phyloP scores from a whole-genome alignment of 2,113 vertebrate species.

The Cryptomyrus ogoouensis region DNA sequence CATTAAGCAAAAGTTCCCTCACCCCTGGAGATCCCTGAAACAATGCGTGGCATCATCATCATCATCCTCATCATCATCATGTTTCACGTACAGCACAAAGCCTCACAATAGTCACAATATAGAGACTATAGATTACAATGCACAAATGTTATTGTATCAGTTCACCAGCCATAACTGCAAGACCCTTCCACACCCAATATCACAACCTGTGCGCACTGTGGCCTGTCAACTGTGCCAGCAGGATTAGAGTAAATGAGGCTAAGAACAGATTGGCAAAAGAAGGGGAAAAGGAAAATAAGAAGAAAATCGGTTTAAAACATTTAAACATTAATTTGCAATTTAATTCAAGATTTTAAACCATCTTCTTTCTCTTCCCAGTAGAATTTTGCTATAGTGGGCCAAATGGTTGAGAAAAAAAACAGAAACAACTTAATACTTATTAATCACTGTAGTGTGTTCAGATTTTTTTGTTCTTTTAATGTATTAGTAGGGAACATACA shows the following conservation, averaged over 20 bases:
- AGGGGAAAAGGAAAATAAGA: conserved; percentile 41
- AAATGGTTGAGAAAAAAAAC: not conserved
- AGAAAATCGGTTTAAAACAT: conserved; percentile 51
- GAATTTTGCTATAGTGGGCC: not conserved
- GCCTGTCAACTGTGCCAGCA: conserved; percentile 23
- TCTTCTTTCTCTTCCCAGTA: conserved; percentile 8
- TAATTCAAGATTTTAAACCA: conserved; percentile 27
- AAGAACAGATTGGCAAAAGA: conserved; percentile 53
- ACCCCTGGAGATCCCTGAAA: not conserved
- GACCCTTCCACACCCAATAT: not conserved
- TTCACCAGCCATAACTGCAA: not conserved
- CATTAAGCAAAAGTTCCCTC: not conserved
- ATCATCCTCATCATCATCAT: not conserved
- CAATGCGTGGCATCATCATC: not conserved
- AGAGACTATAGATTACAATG: not conserved
- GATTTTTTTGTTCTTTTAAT: not conserved
- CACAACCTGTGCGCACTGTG: not conserved
- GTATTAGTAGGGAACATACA: not conserved
- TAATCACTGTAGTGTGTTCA: not conserved
- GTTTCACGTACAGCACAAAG: not conserved
- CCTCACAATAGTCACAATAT: not conserved
- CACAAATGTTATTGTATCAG: not conserved
- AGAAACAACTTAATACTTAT: not conserved
- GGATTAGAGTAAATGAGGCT: conserved; percentile 54
- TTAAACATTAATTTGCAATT: conserved; percentile 43